phyloP scores from a whole-genome alignment of 2,888 invertebrate genomes.

The Mimas tiliae region DNA sequence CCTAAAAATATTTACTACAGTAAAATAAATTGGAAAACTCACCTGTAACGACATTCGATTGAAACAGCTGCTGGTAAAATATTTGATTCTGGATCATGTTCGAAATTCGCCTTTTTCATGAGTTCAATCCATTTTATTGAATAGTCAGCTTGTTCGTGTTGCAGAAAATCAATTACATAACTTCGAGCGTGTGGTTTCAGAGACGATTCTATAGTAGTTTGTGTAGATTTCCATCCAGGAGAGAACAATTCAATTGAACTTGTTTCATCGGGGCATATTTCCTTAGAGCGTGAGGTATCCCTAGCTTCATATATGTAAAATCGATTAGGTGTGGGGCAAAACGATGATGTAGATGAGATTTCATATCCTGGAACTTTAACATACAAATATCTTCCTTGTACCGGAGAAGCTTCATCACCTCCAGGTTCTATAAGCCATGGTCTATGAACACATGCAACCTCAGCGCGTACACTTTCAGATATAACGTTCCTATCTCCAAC shows the following conservation, averaged over 20 bases:
- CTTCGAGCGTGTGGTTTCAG: conserved; percentile 86
- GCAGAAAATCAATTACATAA: conserved; percentile 90
- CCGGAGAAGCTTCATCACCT: conserved; percentile 86
- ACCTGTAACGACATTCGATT: conserved; percentile 90
- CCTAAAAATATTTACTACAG: not conserved
- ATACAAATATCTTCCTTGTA: conserved; percentile 88
- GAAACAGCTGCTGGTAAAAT: conserved; percentile 74
- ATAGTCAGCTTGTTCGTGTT: conserved; percentile 89
- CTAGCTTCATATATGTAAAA: conserved; percentile 89
- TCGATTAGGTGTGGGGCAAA: conserved; percentile 89
- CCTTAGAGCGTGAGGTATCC: conserved; percentile 85
- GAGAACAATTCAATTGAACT: conserved; percentile 88
- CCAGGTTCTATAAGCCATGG: conserved; percentile 92
- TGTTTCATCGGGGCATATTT: conserved; percentile 87
- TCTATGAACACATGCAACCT: conserved; percentile 88
- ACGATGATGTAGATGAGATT: conserved; percentile 74
- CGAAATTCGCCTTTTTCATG: conserved; percentile 85
- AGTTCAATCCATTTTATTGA: conserved; percentile 92
- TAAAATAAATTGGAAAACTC: conserved; percentile 43
- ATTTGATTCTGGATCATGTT: conserved; percentile 81
- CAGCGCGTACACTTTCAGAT: conserved; percentile 81
- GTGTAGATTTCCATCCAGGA: conserved; percentile 87
- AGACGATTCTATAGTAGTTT: conserved; percentile 72
- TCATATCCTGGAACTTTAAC: conserved; percentile 88
- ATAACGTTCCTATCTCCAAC: conserved; percentile 79